A percentile compares a stretch with the other conserved stretches of the same genome.
Evolutionary conservation across 1,140 invertebrate species (phyloP).

Genomic region (Maniola jurtina): DNA sequence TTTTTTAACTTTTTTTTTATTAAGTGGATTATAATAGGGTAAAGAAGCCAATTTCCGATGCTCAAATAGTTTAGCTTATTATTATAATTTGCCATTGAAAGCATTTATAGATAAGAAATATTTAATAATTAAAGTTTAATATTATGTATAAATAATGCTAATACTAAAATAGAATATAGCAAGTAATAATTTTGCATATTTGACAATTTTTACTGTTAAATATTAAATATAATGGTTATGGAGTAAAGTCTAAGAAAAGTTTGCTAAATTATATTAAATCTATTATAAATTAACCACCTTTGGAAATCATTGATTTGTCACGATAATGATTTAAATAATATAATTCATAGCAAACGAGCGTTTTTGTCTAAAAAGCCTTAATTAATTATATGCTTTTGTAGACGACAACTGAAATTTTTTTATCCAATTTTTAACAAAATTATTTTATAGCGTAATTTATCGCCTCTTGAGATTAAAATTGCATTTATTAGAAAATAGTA

Average conservation of each 20-base stretch:
- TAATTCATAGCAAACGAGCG: slow-evolving; percentile 47
- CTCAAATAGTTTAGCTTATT: slow-evolving; percentile 17
- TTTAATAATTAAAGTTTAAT: neutral
- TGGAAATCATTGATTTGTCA: neutral
- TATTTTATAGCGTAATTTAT: neutral
- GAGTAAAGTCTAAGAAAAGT: neutral
- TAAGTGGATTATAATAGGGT: neutral
- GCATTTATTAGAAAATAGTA: slow-evolving; percentile 38
- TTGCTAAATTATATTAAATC: neutral
- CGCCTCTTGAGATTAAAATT: slow-evolving; percentile 20
- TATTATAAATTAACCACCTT: neutral
- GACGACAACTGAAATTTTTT: slow-evolving; percentile 44
- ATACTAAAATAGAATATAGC: too few species aligned
- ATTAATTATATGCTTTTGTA: slow-evolving; percentile 40
- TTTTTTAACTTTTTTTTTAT: neutral
- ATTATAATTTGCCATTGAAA: slow-evolving; percentile 13
- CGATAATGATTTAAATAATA: neutral
- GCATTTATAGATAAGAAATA: slow-evolving; percentile 21
- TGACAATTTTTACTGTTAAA: too few species aligned
- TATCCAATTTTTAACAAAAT: slow-evolving; percentile 16
- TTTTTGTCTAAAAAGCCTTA: slow-evolving; percentile 55
- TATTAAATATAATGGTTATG: neutral
- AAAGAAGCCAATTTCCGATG: slow-evolving; percentile 22
- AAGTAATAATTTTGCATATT: too few species aligned
- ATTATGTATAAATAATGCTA: too few species aligned